Evolutionary conservation across 2,888 invertebrate genomes (phyloP), one percentile per base, ranked within the genome.

Genomic region (Thumatha senex): DNA sequence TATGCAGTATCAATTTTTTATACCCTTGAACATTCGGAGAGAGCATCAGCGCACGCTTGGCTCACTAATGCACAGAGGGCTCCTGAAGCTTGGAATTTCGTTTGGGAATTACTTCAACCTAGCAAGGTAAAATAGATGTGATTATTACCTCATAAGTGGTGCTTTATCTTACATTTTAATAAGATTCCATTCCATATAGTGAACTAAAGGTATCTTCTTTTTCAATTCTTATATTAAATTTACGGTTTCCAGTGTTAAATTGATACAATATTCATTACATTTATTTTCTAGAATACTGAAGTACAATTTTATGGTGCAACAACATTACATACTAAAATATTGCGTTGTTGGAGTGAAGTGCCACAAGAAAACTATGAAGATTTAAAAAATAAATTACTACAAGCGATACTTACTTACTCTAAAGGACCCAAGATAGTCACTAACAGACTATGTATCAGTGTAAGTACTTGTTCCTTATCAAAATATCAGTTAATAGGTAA

Each of bases 231-330:
- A 24, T 24, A 24, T 24, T 24, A 4, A 5, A 24, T 24, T 24
- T 24, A 4, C 18, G 18, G 18, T 24, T 24, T 24, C 18, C 5
- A 5, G 18, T 24, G 18, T 24, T 4, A 24, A 11, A 10, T 33
- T 24, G 9, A 30, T 3, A n/a, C n/a, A n/a, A n/a, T n/a, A n/a
- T n/a, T n/a, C n/a, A n/a, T n/a, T n/a, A 40, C 7, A 29, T 33
- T 31, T 29, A 11, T 41, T 39, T 60, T 92, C 40, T 80, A 97
- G 97, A 93, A 94, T 49, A 95, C 95, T 61, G 98, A 98, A 90
- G 96, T 98, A 31, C 98, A 98, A 84, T 98, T 97, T 87, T 98
- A 97, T 92, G 98, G 96, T 48, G 98, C 98, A 4, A 96, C 96
- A 42, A 97, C 97, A 24, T 84, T 98, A 15, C 96, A 98, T 73